Evolutionary conservation across 2,113 vertebrate genomes (phyloP), one percentile per base, ranked within the genome.

Genomic region (Ophthalmolycus amberensis): DNA sequence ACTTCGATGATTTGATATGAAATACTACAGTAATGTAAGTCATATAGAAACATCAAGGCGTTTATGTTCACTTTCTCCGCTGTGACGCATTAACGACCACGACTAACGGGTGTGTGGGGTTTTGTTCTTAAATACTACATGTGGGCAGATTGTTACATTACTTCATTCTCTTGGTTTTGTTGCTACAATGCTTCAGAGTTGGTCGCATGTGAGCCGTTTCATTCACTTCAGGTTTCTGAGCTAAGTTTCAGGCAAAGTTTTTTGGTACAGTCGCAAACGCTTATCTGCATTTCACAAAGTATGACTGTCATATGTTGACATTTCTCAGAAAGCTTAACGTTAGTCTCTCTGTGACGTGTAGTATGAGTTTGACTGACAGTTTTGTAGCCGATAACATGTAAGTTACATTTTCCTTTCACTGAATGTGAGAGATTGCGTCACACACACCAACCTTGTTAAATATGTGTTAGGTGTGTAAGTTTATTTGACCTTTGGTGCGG

Each of bases 401-500:
- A 32, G 4, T 34, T 34, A 34, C 34, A 6, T 34, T 34, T 34
- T 34, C 32, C 59, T 85, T 71, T 71, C 37, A 56, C 54, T 12
- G 25, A 80, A 8, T 71, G 29, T 68, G 15, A 22, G 14, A 62
- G 38, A 48, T 71, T 64, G 5, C 34, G 54, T 32, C 37, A 34
- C 52, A 29, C 29, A 27, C 50, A 52, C 44, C 10, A 20, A 70
- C 40, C 50, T 77, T 46, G 58, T 9, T 72, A 63, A 68, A 56
- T 32, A 37, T 22, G 14, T 44, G 37, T 65, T 14, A 65, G 60
- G 73, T 80, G 56, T 82, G 60, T 58, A 52, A 52, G 77, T 85
- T 79, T 75, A 71, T 88, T 74, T 91, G 75, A 86, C 67, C 80
- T 88, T 89, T 89, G 82, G 71, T 9, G 59, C 84, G 50, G 48